Evolutionary conservation across 2,797 vertebrate genomes (phyloP).

Genomic region (Rhinogobio ventralis): DNA sequence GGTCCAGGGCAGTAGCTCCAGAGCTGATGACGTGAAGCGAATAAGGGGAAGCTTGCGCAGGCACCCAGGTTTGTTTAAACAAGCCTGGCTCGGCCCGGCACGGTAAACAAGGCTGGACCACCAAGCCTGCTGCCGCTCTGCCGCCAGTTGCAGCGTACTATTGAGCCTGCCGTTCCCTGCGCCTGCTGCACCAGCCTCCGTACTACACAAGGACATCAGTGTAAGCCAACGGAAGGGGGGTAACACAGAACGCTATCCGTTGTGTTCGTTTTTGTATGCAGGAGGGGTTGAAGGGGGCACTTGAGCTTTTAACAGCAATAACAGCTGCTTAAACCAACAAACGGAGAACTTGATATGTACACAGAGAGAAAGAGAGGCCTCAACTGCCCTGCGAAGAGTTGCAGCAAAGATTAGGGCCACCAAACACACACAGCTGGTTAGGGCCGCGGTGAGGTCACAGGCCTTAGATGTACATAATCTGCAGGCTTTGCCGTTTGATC

Average conservation of each 20-base stretch:
- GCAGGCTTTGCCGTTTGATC: constrained; percentile 45
- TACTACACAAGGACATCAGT: constrained; percentile 42
- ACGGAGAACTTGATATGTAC: constrained; percentile 75
- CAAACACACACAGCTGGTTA: constrained; percentile 50
- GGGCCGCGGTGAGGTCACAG: constrained; percentile 48
- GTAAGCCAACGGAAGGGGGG: constrained; percentile 16
- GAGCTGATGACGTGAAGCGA: constrained; percentile 70
- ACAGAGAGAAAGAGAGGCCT: constrained; percentile 44
- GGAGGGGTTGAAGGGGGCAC: constrained; percentile 29
- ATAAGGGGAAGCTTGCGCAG: constrained; percentile 69
- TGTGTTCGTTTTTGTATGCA: constrained; percentile 5
- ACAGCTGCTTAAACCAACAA: constrained; percentile 77
- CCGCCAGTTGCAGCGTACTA: constrained; percentile 40
- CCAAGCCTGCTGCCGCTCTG: constrained; percentile 68
- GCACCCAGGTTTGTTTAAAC: constrained; percentile 76
- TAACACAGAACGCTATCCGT: constrained; percentile 18
- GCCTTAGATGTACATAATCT: constrained; percentile 52
- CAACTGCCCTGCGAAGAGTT: constrained; percentile 46
- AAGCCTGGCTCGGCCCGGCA: constrained; percentile 66
- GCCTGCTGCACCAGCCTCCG: constrained; percentile 13
- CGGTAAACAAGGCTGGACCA: constrained; percentile 80
- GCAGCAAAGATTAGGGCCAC: constrained; percentile 48
- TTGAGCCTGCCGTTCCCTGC: background rate
- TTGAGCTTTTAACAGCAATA: constrained; percentile 72
- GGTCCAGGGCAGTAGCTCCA: constrained; percentile 70